Percentiles rank a stretch among this genome's conserved stretches.
Evolutionary conservation across 1,140 invertebrate species (phyloP).

Genomic region (Nautilus pompilius): DNA sequence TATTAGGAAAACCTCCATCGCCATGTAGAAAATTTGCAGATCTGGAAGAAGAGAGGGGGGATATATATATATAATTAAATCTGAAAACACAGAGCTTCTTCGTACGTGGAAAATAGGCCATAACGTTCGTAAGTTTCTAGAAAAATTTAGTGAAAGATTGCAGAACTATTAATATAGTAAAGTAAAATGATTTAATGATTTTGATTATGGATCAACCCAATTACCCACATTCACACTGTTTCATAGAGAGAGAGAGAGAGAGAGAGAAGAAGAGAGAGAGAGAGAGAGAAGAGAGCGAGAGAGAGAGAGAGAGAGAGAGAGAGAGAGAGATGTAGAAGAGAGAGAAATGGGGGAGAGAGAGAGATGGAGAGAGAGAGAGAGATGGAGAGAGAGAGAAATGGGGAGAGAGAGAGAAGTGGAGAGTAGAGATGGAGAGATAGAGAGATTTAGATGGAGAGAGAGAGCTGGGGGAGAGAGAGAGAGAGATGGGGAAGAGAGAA

Average conservation of each 20-base stretch:
- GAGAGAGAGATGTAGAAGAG: constrained; percentile 2
- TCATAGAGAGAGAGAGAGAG: not conserved
- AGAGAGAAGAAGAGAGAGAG: not conserved
- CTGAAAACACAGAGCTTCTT: not conserved
- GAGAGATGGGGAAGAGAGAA: not conserved
- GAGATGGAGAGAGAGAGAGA: constrained; percentile 3
- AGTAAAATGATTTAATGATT: not conserved
- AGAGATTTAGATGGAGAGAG: not conserved
- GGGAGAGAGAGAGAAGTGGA: not conserved
- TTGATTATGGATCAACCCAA: not conserved
- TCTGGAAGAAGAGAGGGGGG: not conserved
- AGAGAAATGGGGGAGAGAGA: not conserved
- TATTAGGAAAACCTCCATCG: not conserved
- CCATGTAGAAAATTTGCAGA: not conserved
- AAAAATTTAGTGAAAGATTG: not conserved
- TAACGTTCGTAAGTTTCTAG: not conserved
- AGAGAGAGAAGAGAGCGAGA: constrained; percentile 5
- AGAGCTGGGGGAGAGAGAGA: not conserved
- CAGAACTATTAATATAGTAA: not conserved
- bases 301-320: constrained; percentile 7
- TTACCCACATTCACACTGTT: constrained; percentile 4
- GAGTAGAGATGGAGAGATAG: not conserved
- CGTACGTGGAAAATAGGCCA: not conserved
- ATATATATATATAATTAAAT: no score
- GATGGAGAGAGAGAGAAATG: not conserved